Base-by-base conservation (phyloP, 2,113 vertebrate genomes). In the Chloebia gouldiae region DNA sequence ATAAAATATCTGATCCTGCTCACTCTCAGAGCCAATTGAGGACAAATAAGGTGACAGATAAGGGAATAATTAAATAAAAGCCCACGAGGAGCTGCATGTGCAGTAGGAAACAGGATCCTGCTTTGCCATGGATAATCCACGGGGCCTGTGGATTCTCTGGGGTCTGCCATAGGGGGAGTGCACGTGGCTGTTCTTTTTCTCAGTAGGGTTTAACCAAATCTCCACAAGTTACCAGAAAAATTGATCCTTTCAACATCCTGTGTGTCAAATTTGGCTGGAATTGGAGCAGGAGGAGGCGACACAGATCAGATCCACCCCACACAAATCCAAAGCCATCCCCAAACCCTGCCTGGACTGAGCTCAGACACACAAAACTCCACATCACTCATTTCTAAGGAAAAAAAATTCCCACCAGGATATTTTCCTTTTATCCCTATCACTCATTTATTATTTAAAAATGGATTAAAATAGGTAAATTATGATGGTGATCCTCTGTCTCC, bases 251-350 rank as follows among this genome's bases (percentile, higher is more conserved):
- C 28, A 33, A 8, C 27, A 21, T 23, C 57, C 39, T 6, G 21
- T 3, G 15, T 7, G 35, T 7, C 0, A 0, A 11, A 23, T 19
- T 24, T 4, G 47, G 70, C 56, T 33, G 73, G 53, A 66, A 16
- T 2, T 2, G 60, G 72, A 83, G 68, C 63, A 57, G 56, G 56
- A 57, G 51, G 65, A 56, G 53, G 13, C 71, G 65, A 17, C 33
- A 7, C 17, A 1, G 4, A 4, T 1, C 37, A 8, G 13, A n/a
- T 3, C 44, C 65, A 16, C 7, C 42, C 51, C n/a, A 10, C n/a
- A 22, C n/a, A 7, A 11, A 59, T 6, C 60, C 59, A 5, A 2
- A 11, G 0, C 33, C n/a, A 0, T 0, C 1, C 37, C 17, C 9
- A 2, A 14, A 2, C 14, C 16, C 49, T 6, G 54, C 3, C 25